Conservation (phyloP, 2,888 invertebrate genomes). For the Hypsopygia costalis region DNA sequence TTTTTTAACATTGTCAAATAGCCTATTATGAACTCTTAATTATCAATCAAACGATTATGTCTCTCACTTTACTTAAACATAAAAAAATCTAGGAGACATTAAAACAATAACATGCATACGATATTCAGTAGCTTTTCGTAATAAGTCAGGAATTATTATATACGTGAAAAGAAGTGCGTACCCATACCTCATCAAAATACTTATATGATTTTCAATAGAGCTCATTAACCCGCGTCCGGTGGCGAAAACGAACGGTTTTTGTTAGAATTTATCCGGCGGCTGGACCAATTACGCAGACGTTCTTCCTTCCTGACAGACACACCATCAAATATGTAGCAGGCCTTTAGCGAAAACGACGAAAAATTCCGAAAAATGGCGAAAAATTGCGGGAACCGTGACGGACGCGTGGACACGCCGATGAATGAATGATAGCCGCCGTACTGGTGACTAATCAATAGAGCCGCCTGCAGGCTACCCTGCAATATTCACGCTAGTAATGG, state of each 20-base stretch:
- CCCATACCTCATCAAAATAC: conserved; percentile 4
- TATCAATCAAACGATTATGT: no score
- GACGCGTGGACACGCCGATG: conserved; percentile 50
- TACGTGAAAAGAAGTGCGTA: no score
- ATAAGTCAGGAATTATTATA: no score
- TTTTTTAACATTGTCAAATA: no score
- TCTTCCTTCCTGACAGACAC: conserved; percentile 59
- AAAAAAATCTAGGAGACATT: no score
- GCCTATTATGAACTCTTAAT: no score
- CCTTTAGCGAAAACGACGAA: conserved; percentile 38
- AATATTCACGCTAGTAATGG: conserved; percentile 9
- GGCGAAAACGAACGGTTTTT: conserved; percentile 21
- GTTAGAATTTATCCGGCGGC: conserved; percentile 44
- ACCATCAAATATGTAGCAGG: conserved; percentile 62
- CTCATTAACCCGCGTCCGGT: conserved; percentile 9
- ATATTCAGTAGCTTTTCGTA: no score
- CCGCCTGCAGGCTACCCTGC: conserved; percentile 24
- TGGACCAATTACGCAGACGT: conserved; percentile 55
- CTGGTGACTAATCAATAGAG: conserved; percentile 48
- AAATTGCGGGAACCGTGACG: conserved; percentile 30
- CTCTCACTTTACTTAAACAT: no score
- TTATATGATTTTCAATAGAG: conserved; percentile 7
- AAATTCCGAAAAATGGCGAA: conserved; percentile 25
- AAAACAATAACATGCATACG: no score
- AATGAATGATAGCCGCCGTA: conserved; percentile 60